Base-by-base conservation (phyloP, 1,140 invertebrate species). In the Drosophila ironensis region DNA sequence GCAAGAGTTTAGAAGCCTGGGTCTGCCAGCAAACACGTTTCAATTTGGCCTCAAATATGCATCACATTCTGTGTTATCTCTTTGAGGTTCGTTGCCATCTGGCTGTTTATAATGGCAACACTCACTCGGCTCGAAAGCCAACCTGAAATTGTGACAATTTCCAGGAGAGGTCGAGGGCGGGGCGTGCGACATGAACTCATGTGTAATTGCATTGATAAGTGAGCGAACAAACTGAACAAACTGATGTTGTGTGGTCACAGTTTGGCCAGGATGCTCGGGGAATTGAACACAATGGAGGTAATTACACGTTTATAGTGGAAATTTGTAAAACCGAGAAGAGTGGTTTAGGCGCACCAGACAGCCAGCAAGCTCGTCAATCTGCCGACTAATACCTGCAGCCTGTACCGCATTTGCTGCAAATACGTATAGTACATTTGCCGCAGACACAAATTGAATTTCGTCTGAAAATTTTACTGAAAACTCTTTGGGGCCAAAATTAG, bases 181-280 rank as follows among this genome's bases (percentile, higher is more conserved):
- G 11, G 27, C 20, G 7, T 11, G 16, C 35, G 33, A 37, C 38
- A 78, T 80, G 50, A 69, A 63, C 69, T 80, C 75, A 80, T 73
- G 69, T 73, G 74, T 57, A 63, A 78, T 73, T 63, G 51, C 69
- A 80, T 73, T 80, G 74, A 80, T 80, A 80, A 73, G 48, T 67
- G 30, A 19, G 33, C 17, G 17, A 44, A n/a, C n/a, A n/a, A n/a
- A n/a, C n/a, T n/a, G n/a, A n/a, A n/a, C n/a, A n/a, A n/a, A n/a
- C n/a, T n/a, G n/a, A 38, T 52, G 63, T 53, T 37, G 24, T 56
- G 50, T 17, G 35, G 35, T 42, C 45, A 19, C 27, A 38, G 27
- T 30, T 16, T 30, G 16, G 12, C 20, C 63, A 14, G 17, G 11
- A 25, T 35, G 19, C 37, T 28, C 38, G 22, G 33, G 6, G 35